phyloP scores from a whole-genome alignment of 2,888 invertebrate species.

The Chymomyza fuscimana region DNA sequence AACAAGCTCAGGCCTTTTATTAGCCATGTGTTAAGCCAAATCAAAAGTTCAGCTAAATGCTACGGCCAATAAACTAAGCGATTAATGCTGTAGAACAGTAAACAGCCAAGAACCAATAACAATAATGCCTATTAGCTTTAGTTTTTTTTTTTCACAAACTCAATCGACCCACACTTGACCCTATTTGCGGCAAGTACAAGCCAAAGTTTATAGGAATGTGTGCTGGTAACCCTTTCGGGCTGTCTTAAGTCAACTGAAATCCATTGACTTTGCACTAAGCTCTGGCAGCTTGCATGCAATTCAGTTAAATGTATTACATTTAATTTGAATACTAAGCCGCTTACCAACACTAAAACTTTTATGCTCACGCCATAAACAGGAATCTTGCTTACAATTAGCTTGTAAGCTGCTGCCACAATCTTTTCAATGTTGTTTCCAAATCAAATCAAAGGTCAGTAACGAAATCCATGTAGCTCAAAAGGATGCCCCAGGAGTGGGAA shows the following conservation, averaged over 20 bases:
- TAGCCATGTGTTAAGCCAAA: background rate
- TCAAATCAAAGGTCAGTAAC: slow-evolving; percentile 4
- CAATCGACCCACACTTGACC: background rate
- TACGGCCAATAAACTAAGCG: background rate
- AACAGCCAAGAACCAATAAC: background rate
- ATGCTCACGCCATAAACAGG: slow-evolving; percentile 72
- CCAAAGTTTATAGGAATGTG: background rate
- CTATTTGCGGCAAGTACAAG: background rate
- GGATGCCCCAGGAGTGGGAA: background rate
- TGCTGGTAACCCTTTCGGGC: background rate
- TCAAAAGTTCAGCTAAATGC: background rate
- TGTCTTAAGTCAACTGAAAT: slow-evolving; percentile 59
- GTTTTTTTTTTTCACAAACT: background rate
- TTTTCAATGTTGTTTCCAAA: background rate
- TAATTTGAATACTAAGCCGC: slow-evolving; percentile 75
- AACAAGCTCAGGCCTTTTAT: background rate
- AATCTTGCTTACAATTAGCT: slow-evolving; percentile 71
- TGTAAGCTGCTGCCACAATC: slow-evolving; percentile 49
- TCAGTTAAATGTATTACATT: slow-evolving; percentile 71
- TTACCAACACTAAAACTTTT: slow-evolving; percentile 74
- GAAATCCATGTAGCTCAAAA: slow-evolving; percentile 50
- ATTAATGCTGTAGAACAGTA: background rate
- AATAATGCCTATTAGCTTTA: background rate
- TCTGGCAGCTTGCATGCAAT: slow-evolving; percentile 67
- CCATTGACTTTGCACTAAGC: slow-evolving; percentile 62